Conservation (phyloP, 2,888 invertebrate genomes). For the Steromphala cineraria region DNA sequence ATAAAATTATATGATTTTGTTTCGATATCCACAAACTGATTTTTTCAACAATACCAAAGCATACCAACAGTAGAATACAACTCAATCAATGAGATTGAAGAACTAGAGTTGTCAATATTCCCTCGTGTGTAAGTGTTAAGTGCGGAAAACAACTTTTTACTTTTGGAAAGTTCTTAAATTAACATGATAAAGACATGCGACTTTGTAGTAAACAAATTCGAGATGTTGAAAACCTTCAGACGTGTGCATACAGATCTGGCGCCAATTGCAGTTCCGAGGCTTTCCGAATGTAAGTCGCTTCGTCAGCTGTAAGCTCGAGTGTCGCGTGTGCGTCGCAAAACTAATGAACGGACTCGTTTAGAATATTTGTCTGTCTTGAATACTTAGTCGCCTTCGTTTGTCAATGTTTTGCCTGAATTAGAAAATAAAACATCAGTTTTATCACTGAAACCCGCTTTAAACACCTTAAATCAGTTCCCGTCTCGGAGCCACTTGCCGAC, state of each 20-base stretch:
- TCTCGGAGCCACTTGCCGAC: background rate
- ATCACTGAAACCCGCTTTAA: background rate
- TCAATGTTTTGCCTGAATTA: slow-evolving; percentile 19
- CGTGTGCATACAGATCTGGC: background rate
- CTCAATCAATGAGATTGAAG: too few relatives aligned
- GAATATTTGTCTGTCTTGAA: background rate
- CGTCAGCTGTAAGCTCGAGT: background rate
- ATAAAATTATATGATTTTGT: too few relatives aligned
- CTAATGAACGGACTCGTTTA: background rate
- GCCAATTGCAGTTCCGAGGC: background rate
- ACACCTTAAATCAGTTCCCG: background rate
- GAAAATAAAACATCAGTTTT: slow-evolving; percentile 20
- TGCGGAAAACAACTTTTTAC: too few relatives aligned
- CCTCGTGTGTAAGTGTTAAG: too few relatives aligned
- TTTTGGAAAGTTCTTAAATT: too few relatives aligned
- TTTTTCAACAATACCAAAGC: too few relatives aligned
- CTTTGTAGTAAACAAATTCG: too few relatives aligned
- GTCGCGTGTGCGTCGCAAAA: background rate
- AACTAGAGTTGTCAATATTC: too few relatives aligned
- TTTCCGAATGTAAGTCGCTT: background rate
- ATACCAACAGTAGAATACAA: too few relatives aligned
- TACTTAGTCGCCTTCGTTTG: slow-evolving; percentile 9
- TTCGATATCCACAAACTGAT: too few relatives aligned
- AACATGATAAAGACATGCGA: too few relatives aligned
- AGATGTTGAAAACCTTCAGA: background rate